Conservation (phyloP, 2,797 vertebrate species). For the Centroberyx gerrardi region DNA sequence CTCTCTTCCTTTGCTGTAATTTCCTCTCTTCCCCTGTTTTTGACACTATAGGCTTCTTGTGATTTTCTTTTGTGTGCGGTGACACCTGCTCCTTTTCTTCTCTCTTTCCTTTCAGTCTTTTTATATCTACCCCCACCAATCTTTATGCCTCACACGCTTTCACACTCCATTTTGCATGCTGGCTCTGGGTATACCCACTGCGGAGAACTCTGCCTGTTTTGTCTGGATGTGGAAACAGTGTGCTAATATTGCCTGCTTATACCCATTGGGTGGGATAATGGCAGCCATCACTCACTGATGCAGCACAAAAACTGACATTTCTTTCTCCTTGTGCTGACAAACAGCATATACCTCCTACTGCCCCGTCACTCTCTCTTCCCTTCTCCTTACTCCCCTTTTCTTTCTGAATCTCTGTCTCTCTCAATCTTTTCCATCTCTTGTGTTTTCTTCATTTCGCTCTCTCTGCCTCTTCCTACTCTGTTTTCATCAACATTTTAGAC, state of each 20-base stretch:
- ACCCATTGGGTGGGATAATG: constrained; percentile 82
- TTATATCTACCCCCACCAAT: constrained; percentile 58
- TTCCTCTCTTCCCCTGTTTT: constrained; percentile 54
- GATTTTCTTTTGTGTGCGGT: constrained; percentile 47
- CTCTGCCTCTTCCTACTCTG: constrained; percentile 13
- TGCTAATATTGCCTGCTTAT: constrained; percentile 81
- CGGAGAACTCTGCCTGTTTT: constrained; percentile 71
- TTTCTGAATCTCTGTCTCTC: constrained; percentile 15
- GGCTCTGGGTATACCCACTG: constrained; percentile 71
- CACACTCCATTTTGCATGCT: constrained; percentile 74
- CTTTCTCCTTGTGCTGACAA: constrained; percentile 70
- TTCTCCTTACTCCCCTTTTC: constrained; percentile 33
- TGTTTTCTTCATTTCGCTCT: constrained; percentile 24
- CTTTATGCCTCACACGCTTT: constrained; percentile 68
- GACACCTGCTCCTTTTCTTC: constrained; percentile 52
- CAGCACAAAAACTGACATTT: constrained; percentile 74
- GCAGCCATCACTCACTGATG: constrained; percentile 79
- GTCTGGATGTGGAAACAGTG: constrained; percentile 65
- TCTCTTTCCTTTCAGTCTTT: constrained; percentile 46
- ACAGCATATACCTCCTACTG: constrained; percentile 69
- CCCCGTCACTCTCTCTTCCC: constrained; percentile 56
- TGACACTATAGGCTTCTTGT: constrained; percentile 41
- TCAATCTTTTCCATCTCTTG: constrained; percentile 11
- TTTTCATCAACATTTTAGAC: constrained; percentile 33
- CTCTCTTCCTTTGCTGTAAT: constrained; percentile 51